Evolutionary conservation across 2,888 invertebrate genomes (phyloP).

Genomic region (Drepanosiphum platanoidis): DNA sequence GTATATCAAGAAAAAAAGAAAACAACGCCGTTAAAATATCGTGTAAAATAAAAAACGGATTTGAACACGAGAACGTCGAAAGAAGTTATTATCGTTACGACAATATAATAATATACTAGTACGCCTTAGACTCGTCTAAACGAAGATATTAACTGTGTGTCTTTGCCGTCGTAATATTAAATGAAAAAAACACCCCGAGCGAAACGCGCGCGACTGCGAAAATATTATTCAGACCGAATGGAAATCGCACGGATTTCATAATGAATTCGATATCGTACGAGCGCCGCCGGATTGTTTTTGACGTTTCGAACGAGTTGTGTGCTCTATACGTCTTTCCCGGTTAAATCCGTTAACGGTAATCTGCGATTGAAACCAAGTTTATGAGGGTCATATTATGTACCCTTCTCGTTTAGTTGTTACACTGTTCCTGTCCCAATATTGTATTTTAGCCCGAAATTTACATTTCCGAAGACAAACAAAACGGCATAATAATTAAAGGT

Average conservation of each 20-base stretch:
- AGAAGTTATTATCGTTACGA: too few relatives aligned
- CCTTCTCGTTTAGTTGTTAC: not conserved
- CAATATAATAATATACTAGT: too few relatives aligned
- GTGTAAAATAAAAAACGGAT: too few relatives aligned
- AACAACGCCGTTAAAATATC: too few relatives aligned
- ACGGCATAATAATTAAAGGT: not conserved
- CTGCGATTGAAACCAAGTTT: not conserved
- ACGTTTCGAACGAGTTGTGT: slow-evolving; percentile 17
- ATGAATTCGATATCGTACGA: not conserved
- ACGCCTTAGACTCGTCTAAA: too few relatives aligned
- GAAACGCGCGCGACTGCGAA: too few relatives aligned
- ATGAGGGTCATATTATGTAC: not conserved
- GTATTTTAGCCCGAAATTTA: slow-evolving; percentile 1
- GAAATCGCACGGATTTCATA: not conserved
- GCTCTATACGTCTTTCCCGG: not conserved
- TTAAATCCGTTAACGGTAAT: not conserved
- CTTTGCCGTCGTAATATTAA: too few relatives aligned
- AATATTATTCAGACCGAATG: not conserved
- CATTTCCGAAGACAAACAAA: not conserved
- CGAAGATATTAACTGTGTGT: too few relatives aligned
- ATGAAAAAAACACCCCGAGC: too few relatives aligned
- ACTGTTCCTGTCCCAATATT: not conserved
- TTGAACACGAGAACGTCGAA: too few relatives aligned
- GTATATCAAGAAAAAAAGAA: too few relatives aligned
- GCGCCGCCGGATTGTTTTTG: slow-evolving; percentile 22